phyloP scores from a whole-genome alignment of 2,797 vertebrate species.

The Antrozous pallidus region DNA sequence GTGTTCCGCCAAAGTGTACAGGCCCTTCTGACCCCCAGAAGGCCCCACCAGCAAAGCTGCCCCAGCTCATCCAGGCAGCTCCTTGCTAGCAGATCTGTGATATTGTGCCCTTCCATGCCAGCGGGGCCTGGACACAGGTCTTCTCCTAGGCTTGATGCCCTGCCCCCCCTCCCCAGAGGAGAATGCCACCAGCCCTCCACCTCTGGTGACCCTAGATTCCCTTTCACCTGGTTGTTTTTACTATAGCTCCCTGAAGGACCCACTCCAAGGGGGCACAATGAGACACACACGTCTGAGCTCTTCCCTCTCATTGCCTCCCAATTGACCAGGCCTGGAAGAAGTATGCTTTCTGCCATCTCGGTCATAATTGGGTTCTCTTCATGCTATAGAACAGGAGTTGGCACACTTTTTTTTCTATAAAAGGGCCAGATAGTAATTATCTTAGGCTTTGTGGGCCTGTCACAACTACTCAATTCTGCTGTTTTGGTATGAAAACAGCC shows the following conservation, averaged over 20 bases:
- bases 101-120: background rate
- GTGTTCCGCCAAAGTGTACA: background rate
- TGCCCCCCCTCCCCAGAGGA: background rate
- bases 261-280: background rate
- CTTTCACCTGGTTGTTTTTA: background rate
- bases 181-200: background rate
- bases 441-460: background rate
- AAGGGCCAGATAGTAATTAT: constrained; percentile 18
- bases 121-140: background rate
- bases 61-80: background rate
- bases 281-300: background rate
- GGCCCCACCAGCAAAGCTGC: no score
- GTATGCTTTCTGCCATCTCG: background rate
- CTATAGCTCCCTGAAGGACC: background rate
- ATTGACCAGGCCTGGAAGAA: background rate
- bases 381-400: background rate
- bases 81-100: background rate
- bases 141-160: background rate
- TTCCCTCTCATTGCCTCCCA: background rate
- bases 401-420: background rate
- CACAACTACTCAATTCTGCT: background rate
- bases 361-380: background rate
- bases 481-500: background rate
- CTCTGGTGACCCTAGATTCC: background rate
- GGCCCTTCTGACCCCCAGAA: background rate